Percentiles rank a stretch among this genome's conserved stretches.
Evolutionary conservation across 2,113 vertebrate species (phyloP).

Genomic region (Rhinoderma darwinii): DNA sequence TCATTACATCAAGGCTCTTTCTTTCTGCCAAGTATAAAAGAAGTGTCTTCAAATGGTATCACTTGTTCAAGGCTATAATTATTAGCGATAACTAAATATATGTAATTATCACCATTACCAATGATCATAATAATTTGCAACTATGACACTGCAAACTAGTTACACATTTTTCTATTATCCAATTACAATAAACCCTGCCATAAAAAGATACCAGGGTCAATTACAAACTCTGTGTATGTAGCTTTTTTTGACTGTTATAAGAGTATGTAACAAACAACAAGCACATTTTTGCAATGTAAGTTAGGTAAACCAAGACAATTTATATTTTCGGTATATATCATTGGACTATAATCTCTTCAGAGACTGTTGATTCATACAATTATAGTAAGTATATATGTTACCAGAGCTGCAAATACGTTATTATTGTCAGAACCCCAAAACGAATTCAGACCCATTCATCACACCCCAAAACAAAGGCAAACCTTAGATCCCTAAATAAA

Average conservation of each 20-base stretch:
- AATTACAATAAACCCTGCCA: constrained; percentile 51
- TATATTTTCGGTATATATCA: too few species aligned
- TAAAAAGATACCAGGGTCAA: constrained; percentile 42
- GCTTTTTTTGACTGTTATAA: neutral
- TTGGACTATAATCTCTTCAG: too few species aligned
- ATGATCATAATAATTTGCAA: constrained; percentile 56
- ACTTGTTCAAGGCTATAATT: constrained; percentile 56
- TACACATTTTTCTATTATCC: constrained; percentile 47
- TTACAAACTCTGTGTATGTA: constrained; percentile 1
- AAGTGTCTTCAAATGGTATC: constrained; percentile 47
- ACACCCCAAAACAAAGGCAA: too few species aligned
- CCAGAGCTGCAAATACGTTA: too few species aligned
- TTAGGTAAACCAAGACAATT: neutral
- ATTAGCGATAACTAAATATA: constrained; percentile 54
- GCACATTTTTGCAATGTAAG: neutral
- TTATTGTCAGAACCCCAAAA: too few species aligned
- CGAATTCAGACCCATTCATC: too few species aligned
- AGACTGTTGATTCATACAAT: too few species aligned
- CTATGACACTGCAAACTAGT: constrained; percentile 35
- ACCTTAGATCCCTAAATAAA: too few species aligned
- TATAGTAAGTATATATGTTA: too few species aligned
- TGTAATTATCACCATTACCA: constrained; percentile 59
- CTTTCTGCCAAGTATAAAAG: constrained; percentile 50
- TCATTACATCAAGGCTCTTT: constrained; percentile 37
- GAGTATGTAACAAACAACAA: neutral